Evolutionary conservation across 2,113 vertebrate genomes (phyloP).

Genomic region (Chauna torquata): DNA sequence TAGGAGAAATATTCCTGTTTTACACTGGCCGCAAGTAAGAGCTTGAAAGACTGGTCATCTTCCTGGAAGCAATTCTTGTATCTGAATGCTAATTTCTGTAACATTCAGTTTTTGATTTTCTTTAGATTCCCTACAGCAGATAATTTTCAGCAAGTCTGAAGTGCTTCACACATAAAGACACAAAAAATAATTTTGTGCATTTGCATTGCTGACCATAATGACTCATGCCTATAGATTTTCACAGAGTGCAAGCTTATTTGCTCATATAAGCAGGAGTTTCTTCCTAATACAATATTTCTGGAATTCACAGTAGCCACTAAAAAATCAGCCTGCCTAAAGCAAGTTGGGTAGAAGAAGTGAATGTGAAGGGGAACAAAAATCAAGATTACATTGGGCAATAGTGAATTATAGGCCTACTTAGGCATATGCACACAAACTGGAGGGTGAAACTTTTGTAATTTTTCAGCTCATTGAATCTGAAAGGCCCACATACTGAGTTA

Average conservation of each 20-base stretch:
- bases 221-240: not conserved
- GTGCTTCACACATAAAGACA: not conserved
- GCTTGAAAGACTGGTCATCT: not conserved
- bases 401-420: slow-evolving; percentile 32
- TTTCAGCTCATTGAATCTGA: slow-evolving; percentile 71
- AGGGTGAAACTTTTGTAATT: slow-evolving; percentile 64
- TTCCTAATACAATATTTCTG: not conserved
- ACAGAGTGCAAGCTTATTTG: not conserved
- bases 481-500: slow-evolving; percentile 58
- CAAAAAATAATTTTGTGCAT: not conserved
- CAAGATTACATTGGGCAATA: not conserved
- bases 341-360: not conserved
- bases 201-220: not conserved
- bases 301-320: not conserved
- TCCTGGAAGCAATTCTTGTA: not conserved
- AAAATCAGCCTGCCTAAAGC: not conserved
- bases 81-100: not conserved
- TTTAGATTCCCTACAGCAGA: not conserved
- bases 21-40: not conserved
- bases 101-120: not conserved
- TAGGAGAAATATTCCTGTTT: not conserved
- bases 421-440: not conserved
- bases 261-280: not conserved
- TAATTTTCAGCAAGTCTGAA: not conserved
- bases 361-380: not conserved